Percentiles rank a stretch among this genome's conserved stretches.
phyloP scores from a whole-genome alignment of 2,888 invertebrate genomes.

The Lathronympha strigana region DNA sequence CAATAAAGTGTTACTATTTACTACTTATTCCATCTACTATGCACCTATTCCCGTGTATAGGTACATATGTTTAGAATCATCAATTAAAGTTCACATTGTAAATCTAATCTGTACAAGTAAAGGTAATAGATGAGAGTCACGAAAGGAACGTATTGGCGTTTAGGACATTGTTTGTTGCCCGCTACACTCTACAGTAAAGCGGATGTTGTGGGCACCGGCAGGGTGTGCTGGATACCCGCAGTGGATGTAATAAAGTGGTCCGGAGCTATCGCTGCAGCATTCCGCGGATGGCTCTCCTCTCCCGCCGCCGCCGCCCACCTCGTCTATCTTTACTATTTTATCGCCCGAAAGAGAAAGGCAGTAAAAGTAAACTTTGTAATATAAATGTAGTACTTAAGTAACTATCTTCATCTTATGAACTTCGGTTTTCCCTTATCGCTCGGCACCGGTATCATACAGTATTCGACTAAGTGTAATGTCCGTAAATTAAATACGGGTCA shows the following conservation, averaged over 20 bases:
- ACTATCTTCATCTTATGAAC: slow-evolving; percentile 10
- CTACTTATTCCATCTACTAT: no score
- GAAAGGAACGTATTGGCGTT: not conserved
- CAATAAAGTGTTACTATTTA: no score
- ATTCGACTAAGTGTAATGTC: slow-evolving; percentile 7
- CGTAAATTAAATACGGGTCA: no score
- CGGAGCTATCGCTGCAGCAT: slow-evolving; percentile 16
- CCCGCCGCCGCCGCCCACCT: not conserved
- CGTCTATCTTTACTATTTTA: slow-evolving; percentile 19
- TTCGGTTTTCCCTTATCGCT: slow-evolving; percentile 10
- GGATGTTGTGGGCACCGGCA: not conserved
- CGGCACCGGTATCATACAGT: not conserved
- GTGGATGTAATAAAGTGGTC: slow-evolving; percentile 3
- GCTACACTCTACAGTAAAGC: not conserved
- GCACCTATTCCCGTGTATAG: no score
- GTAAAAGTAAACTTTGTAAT: slow-evolving; percentile 19
- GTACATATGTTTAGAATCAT: no score
- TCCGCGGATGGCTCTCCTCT: slow-evolving; percentile 16
- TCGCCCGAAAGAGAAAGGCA: slow-evolving; percentile 22
- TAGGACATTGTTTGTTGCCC: not conserved
- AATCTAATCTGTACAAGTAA: not conserved
- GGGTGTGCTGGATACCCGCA: not conserved
- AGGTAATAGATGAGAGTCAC: not conserved
- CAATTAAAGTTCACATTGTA: not conserved
- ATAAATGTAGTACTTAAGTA: slow-evolving; percentile 1